phyloP scores from a whole-genome alignment of 2,888 invertebrate genomes.

The Geotrupes spiniger region DNA sequence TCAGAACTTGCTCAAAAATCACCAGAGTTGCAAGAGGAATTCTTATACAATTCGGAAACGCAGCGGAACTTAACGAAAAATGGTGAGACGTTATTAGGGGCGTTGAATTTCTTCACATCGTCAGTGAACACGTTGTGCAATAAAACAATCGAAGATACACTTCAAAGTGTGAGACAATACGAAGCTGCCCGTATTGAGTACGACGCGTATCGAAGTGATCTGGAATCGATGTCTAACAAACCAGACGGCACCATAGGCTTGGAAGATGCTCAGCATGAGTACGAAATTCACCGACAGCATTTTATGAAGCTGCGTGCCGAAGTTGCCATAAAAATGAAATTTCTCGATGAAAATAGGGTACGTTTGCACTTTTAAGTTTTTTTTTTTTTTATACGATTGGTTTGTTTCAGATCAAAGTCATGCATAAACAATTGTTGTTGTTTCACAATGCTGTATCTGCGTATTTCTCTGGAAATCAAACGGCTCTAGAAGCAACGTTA shows the following conservation, averaged over 20 bases:
- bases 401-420: conserved; percentile 85
- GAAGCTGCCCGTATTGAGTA: conserved; percentile 86
- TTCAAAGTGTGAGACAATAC: conserved; percentile 73
- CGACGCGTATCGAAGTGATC: conserved; percentile 95
- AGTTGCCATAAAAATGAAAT: conserved; percentile 91
- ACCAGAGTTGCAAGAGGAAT: conserved; percentile 92
- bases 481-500: conserved; percentile 87
- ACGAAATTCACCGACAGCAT: conserved; percentile 80
- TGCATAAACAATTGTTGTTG: conserved; percentile 94
- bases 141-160: conserved; percentile 96
- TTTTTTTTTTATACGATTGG: conserved; percentile 1
- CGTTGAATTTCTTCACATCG: conserved; percentile 94
- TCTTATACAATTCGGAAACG: conserved; percentile 93
- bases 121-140: conserved; percentile 94
- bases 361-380: conserved; percentile 32
- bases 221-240: conserved; percentile 75
- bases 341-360: conserved; percentile 96
- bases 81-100: conserved; percentile 88
- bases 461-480: conserved; percentile 95
- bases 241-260: conserved; percentile 60
- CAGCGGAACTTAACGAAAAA: conserved; percentile 91
- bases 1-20: conserved; percentile 94
- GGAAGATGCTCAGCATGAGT: conserved; percentile 78
- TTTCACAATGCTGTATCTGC: conserved; percentile 97
- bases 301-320: conserved; percentile 93